Evolutionary conservation across 2,113 vertebrate species (phyloP).

Genomic region (Ptychochromis oligacanthus): DNA sequence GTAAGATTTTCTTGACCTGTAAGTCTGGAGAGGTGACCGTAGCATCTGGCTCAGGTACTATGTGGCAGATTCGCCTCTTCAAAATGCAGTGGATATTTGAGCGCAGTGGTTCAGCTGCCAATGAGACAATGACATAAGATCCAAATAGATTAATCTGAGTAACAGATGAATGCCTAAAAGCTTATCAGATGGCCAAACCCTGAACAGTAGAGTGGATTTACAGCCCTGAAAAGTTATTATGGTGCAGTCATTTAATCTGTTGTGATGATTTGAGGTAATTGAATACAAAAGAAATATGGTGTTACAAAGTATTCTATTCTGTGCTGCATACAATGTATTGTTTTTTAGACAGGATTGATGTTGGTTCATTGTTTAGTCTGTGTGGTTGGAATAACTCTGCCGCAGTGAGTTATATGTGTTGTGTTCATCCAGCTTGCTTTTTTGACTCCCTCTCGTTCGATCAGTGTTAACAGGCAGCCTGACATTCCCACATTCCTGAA

Average conservation of each 20-base stretch:
- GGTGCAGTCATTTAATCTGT: neutral
- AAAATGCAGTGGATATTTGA: neutral
- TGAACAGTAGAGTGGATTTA: neutral
- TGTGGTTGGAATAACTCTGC: slow-evolving; percentile 5
- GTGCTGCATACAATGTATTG: neutral
- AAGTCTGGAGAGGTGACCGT: neutral
- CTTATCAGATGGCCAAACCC: neutral
- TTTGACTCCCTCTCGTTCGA: slow-evolving; percentile 37
- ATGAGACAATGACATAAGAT: neutral
- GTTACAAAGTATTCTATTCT: neutral
- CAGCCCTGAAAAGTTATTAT: neutral
- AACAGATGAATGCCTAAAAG: neutral
- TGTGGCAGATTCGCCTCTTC: neutral
- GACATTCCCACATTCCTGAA: slow-evolving; percentile 79
- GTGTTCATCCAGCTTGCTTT: slow-evolving; percentile 29
- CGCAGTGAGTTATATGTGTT: slow-evolving; percentile 25
- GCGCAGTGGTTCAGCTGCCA: neutral
- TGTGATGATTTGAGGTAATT: neutral
- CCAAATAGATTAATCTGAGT: neutral
- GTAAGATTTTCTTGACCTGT: neutral
- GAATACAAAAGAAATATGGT: neutral
- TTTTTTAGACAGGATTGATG: neutral
- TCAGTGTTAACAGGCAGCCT: slow-evolving; percentile 55
- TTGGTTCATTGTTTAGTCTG: neutral
- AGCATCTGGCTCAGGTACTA: neutral